A percentile compares a stretch with the other conserved stretches of the same genome.
phyloP scores from a whole-genome alignment of 2,888 invertebrate species.

The Hirtodrosophila trivittata region DNA sequence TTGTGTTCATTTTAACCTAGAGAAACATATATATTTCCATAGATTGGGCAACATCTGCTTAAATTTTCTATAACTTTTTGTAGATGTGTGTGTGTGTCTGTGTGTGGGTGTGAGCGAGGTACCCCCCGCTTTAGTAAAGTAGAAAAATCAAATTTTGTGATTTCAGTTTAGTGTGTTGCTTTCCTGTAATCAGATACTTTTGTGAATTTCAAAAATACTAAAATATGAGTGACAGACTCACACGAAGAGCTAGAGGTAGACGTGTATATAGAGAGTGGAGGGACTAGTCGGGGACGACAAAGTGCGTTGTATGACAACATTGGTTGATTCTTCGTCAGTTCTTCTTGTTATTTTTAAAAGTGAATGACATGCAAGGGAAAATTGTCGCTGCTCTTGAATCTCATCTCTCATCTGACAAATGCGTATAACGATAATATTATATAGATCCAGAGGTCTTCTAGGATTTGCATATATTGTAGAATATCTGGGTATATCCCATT shows the following conservation, averaged over 20 bases:
- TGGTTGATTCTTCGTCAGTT: slow-evolving; percentile 60
- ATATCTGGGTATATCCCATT: too few relatives aligned
- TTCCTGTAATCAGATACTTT: slow-evolving; percentile 81
- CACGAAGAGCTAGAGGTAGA: slow-evolving; percentile 31
- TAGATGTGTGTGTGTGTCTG: slow-evolving; percentile 27
- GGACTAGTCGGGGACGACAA: slow-evolving; percentile 9
- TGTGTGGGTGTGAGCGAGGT: slow-evolving; percentile 33
- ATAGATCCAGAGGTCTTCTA: slow-evolving; percentile 8
- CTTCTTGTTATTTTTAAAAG: slow-evolving; percentile 75
- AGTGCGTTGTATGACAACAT: slow-evolving; percentile 28
- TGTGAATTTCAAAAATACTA: slow-evolving; percentile 76
- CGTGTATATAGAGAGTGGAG: slow-evolving; percentile 1
- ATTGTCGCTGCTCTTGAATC: slow-evolving; percentile 42
- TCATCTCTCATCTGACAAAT: slow-evolving; percentile 22
- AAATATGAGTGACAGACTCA: slow-evolving; percentile 77
- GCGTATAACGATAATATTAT: slow-evolving; percentile 11
- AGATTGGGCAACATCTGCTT: slow-evolving; percentile 62
- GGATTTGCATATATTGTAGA: background rate
- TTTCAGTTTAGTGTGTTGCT: slow-evolving; percentile 75
- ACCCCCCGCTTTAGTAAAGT: slow-evolving; percentile 50
- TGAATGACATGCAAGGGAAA: slow-evolving; percentile 73
- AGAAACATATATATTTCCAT: slow-evolving; percentile 13
- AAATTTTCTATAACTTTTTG: slow-evolving; percentile 13
- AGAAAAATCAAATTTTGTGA: slow-evolving; percentile 73
- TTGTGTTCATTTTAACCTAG: background rate